A percentile compares a stretch with the other conserved stretches of the same genome.
Conservation (phyloP, 2,797 vertebrate genomes). For the Sciaenops ocellatus region DNA sequence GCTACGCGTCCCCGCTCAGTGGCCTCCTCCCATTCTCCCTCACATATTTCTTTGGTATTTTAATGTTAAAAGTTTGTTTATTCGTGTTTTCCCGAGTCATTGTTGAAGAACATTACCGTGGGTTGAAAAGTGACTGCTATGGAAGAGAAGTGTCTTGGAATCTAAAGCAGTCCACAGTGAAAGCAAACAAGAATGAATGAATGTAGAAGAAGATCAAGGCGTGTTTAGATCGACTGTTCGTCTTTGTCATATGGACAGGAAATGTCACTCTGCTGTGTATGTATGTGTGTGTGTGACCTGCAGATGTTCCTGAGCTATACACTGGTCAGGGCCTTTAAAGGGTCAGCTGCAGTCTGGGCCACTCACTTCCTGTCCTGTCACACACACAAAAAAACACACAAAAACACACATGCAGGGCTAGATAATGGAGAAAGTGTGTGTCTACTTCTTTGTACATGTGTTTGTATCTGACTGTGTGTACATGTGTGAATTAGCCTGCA, state of each 20-base stretch:
- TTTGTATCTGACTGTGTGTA: neutral
- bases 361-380: slow-evolving; percentile 71
- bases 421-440: slow-evolving; percentile 30
- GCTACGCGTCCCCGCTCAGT: neutral
- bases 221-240: slow-evolving; percentile 67
- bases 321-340: slow-evolving; percentile 70
- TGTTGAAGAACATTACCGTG: neutral
- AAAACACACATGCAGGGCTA: slow-evolving; percentile 15
- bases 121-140: neutral
- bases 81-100: neutral
- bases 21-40: neutral
- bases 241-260: slow-evolving; percentile 80
- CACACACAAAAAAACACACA: slow-evolving; percentile 31
- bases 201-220: slow-evolving; percentile 76
- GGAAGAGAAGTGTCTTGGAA: neutral
- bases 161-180: neutral
- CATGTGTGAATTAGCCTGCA: slow-evolving; percentile 15
- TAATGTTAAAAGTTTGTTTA: neutral
- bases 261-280: slow-evolving; percentile 60
- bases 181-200: slow-evolving; percentile 13
- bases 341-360: slow-evolving; percentile 76
- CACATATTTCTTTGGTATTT: slow-evolving; percentile 5
- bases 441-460: slow-evolving; percentile 12
- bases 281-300: slow-evolving; percentile 48
- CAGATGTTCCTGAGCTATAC: slow-evolving; percentile 68